Percentiles rank a stretch among this genome's conserved stretches.
These are phyloP conservation scores for Stenodera caucasica DNA, from an alignment of 2,888 invertebrate species.

Conservation along the genomic window DNA sequence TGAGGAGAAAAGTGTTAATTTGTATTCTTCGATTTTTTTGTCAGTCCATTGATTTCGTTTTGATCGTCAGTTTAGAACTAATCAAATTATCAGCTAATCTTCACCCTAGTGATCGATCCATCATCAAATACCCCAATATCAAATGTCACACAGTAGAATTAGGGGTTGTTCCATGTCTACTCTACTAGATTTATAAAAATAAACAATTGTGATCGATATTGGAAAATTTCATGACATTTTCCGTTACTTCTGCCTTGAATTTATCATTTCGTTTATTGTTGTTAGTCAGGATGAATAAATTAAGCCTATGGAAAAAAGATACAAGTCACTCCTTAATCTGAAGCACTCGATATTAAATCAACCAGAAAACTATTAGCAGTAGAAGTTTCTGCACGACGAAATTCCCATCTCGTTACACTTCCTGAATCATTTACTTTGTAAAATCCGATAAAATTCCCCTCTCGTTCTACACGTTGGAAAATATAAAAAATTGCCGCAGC, in stretches of 20 bases:
- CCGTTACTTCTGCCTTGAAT: too few relatives aligned
- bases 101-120: too few relatives aligned
- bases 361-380: background rate
- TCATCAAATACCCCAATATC: background rate
- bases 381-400: background rate
- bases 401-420: background rate
- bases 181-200: background rate
- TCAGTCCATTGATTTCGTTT: background rate
- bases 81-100: background rate
- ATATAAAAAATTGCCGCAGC: background rate
- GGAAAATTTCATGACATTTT: background rate
- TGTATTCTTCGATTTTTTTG: too few relatives aligned
- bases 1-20: too few relatives aligned
- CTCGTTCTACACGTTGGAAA: background rate
- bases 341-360: background rate
- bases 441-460: background rate
- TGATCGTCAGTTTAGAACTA: background rate
- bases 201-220: background rate
- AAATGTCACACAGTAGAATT: background rate
- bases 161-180: background rate
- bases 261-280: too few relatives aligned
- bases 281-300: too few relatives aligned
- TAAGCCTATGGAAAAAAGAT: too few relatives aligned
- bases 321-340: background rate
- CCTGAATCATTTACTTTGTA: constrained; percentile 1